phyloP scores from a whole-genome alignment of 2,888 invertebrate genomes.

The Parapristionchus giblindavisi region DNA sequence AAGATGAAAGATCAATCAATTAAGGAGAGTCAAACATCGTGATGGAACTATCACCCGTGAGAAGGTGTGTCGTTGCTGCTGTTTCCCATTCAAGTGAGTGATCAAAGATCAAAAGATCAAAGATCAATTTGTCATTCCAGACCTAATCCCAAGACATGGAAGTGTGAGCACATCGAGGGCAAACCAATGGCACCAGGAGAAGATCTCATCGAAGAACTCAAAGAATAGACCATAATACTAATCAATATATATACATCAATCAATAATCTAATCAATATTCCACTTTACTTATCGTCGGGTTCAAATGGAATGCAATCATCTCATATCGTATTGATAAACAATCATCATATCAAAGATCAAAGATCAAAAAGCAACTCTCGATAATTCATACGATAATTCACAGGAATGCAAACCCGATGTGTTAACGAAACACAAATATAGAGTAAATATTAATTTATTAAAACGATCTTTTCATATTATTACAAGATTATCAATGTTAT shows the following conservation, averaged over 20 bases:
- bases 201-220: conserved; percentile 46
- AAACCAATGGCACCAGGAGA: conserved; percentile 61
- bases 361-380: conserved; percentile 32
- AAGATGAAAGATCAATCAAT: neutral
- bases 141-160: conserved; percentile 66
- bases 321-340: too few species aligned
- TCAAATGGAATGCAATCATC: too few species aligned
- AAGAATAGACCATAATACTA: neutral
- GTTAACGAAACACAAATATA: neutral
- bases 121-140: conserved; percentile 17
- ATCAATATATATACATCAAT: neutral
- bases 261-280: neutral
- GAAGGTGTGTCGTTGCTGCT: conserved; percentile 67
- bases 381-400: too few species aligned
- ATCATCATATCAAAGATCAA: too few species aligned
- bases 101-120: conserved; percentile 1
- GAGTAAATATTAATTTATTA: conserved; percentile 30
- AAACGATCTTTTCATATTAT: conserved; percentile 31
- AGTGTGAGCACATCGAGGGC: conserved; percentile 63
- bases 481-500: conserved; percentile 26
- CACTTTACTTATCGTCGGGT: conserved; percentile 24
- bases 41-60: conserved; percentile 51
- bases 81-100: conserved; percentile 61
- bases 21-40: conserved; percentile 49
- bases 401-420: neutral